Conservation (phyloP, 2,888 invertebrate genomes). For the Orthosia gothica region DNA sequence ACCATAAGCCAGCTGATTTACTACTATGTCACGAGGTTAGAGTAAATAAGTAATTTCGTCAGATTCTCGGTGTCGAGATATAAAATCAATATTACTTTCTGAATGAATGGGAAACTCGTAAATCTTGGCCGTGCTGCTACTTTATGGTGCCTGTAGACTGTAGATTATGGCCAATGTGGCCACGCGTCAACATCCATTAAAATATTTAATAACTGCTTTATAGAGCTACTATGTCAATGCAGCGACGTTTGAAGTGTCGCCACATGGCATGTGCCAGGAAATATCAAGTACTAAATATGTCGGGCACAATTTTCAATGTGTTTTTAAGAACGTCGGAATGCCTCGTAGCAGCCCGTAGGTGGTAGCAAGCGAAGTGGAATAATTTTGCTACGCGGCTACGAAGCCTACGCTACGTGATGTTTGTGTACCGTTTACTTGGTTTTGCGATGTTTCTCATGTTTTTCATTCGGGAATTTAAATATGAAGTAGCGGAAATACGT, state of each 20-base stretch:
- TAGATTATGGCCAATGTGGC: conserved; percentile 52
- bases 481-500: conserved; percentile 7
- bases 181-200: conserved; percentile 50
- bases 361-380: conserved; percentile 53
- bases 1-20: conserved; percentile 53
- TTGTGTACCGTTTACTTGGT: conserved; percentile 28
- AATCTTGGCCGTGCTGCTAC: conserved; percentile 43
- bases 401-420: conserved; percentile 40
- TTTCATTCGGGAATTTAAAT: conserved; percentile 17
- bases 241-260: conserved; percentile 42
- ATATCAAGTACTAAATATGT: conserved; percentile 46
- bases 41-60: conserved; percentile 56
- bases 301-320: conserved; percentile 42
- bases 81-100: conserved; percentile 36
- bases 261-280: conserved; percentile 35
- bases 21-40: conserved; percentile 47
- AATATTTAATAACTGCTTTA: conserved; percentile 55
- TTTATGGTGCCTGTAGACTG: conserved; percentile 51
- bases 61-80: conserved; percentile 45
- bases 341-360: conserved; percentile 24
- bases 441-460: conserved; percentile 36
- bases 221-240: conserved; percentile 39
- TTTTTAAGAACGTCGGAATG: conserved; percentile 27
- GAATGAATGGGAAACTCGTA: conserved; percentile 39
- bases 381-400: conserved; percentile 52